These are phyloP conservation scores for Amphipoea oculea DNA, from an alignment of 2,888 invertebrate genomes.

Conservation along the genomic window DNA sequence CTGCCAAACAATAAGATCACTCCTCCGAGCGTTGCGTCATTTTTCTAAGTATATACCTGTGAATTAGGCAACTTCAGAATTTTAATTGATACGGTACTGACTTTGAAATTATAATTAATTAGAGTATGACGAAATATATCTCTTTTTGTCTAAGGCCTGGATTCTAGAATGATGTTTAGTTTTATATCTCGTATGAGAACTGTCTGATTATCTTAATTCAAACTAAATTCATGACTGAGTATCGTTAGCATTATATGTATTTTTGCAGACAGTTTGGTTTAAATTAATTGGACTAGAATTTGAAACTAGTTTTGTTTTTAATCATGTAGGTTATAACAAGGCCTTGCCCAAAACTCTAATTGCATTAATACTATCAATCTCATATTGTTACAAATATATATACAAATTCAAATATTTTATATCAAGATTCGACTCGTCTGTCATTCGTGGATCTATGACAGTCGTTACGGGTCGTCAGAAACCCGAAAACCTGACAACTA, in stretches of 20 bases:
- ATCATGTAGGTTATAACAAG: too few species aligned
- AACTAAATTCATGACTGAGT: not conserved
- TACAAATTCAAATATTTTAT: not conserved
- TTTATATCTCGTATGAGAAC: not conserved
- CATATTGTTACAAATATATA: not conserved
- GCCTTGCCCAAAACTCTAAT: too few species aligned
- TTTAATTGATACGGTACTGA: constrained; percentile 34
- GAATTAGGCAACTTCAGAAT: constrained; percentile 29
- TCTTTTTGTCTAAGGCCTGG: not conserved
- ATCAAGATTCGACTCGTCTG: too few species aligned
- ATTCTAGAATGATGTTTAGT: not conserved
- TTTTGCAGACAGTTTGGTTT: not conserved
- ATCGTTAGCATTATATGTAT: not conserved
- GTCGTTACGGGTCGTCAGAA: too few species aligned
- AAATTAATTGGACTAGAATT: not conserved
- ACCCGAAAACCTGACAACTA: too few species aligned
- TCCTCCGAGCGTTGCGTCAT: constrained; percentile 33
- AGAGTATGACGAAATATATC: constrained; percentile 7
- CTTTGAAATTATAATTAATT: constrained; percentile 38
- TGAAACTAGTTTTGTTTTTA: not conserved
- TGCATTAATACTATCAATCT: too few species aligned
- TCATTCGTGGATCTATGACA: too few species aligned
- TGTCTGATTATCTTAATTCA: not conserved
- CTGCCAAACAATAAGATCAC: constrained; percentile 52
- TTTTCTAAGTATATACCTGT: constrained; percentile 25